Evolutionary conservation across 1,140 invertebrate genomes (phyloP).

Genomic region (Triops longicaudatus): DNA sequence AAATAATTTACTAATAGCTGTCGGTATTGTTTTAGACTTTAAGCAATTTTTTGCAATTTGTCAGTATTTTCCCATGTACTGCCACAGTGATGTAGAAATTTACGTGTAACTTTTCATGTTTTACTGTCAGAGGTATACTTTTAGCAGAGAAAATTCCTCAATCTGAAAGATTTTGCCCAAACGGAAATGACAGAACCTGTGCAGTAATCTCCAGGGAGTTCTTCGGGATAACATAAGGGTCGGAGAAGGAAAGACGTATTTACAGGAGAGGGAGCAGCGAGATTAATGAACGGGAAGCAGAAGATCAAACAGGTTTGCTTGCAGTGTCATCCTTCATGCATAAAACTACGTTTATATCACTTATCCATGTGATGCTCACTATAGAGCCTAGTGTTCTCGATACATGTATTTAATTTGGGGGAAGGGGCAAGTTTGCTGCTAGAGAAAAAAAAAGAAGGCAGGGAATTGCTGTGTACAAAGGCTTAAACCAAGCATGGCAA

Average conservation of each 20-base stretch:
- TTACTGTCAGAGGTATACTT: background rate
- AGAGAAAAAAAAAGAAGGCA: background rate
- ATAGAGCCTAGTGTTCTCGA: background rate
- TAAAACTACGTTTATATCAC: background rate
- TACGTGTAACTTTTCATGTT: no score
- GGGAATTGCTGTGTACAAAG: background rate
- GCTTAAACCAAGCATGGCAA: background rate
- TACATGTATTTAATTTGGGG: constrained; percentile 3
- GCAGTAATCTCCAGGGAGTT: background rate
- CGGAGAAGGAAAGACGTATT: background rate
- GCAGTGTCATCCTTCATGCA: constrained; percentile 14
- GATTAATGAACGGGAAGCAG: constrained; percentile 3
- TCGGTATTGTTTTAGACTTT: no score
- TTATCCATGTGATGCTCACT: background rate
- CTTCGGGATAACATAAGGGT: background rate
- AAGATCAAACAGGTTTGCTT: constrained; percentile 15
- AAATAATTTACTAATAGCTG: no score
- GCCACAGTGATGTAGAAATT: no score
- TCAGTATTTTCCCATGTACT: no score
- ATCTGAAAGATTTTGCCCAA: background rate
- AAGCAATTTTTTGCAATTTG: no score
- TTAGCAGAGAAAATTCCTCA: background rate
- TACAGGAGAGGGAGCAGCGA: background rate
- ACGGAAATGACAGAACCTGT: background rate
- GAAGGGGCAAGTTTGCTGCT: background rate